phyloP scores from a whole-genome alignment of 2,113 vertebrate genomes.

The Entomyzon cyanotis region DNA sequence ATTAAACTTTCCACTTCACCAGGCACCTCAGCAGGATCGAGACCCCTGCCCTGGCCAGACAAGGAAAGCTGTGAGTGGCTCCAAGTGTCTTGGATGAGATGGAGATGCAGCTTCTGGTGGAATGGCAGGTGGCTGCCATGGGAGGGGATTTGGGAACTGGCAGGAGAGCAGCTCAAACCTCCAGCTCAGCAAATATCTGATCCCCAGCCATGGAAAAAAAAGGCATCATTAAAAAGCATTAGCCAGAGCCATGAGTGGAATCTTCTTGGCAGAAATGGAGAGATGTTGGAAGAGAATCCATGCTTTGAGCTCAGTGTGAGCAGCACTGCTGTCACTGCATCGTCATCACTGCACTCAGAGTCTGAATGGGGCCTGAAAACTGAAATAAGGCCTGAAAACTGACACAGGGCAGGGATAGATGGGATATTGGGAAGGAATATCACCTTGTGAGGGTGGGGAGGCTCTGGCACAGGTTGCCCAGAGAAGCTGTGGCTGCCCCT shows the following conservation, averaged over 20 bases:
- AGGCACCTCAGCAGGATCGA: background rate
- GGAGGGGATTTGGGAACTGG: background rate
- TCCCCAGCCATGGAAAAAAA: background rate
- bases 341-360: background rate
- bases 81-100: background rate
- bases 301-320: background rate
- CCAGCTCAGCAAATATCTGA: background rate
- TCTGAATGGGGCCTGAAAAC: background rate
- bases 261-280: background rate
- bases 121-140: background rate
- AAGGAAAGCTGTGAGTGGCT: background rate
- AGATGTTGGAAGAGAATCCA: background rate
- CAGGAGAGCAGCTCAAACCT: background rate
- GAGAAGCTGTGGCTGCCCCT: background rate
- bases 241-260: background rate
- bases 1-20: conserved; percentile 17
- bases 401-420: accelerated
- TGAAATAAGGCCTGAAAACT: background rate
- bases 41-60: background rate
- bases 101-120: background rate
- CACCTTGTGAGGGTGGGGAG: accelerated
- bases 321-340: accelerated
- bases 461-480: accelerated
- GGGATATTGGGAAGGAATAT: background rate
- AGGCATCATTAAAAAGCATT: background rate